Evolutionary conservation across 2,797 vertebrate species (phyloP), one percentile per base, ranked within the genome.

Genomic region (Ctenochaetus hawaiiensis): DNA sequence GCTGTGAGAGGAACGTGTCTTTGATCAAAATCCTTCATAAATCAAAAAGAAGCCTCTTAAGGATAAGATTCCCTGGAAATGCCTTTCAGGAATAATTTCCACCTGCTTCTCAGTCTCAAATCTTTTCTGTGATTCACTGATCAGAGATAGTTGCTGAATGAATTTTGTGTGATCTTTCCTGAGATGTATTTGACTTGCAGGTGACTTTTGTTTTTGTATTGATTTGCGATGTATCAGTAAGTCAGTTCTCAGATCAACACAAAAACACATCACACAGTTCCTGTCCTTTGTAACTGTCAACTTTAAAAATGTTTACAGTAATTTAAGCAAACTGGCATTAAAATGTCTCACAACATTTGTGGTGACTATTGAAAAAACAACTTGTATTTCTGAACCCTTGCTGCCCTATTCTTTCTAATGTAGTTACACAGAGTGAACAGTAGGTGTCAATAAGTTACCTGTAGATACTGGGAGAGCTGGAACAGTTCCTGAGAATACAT

Each of bases 401-500:
- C 16, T 20, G 57, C 14, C 2, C 37, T 5, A 13, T 13, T 26
- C 4, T 6, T 43, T 11, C 58, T 5, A 6, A 0, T 86, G 80
- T 17, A 83, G 20, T 63, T 43, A 0, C 61, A 11, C 0, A 37
- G 4, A 51, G 7, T 10, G 54, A 12, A 85, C 92, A 93, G 67
- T 47, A 91, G 94, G 84, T 85, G 93, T 81, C 93, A 84, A 83
- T 82, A 75, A 61, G 9, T 86, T 97, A 99, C 98, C 98, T 99
- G 98, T 89, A 99, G 95, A 96, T 99, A 99, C 96, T 99, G 98
- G 93, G 98, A 99, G 87, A 99, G 97, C 95, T 99, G 98, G 96
- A 99, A 99, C 93, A 99, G 96, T 98, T 99, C 98, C 98, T 99
- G 98, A 98, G 98, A 99, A 95, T 99, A 99, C 97, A 99, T 99